phyloP scores from a whole-genome alignment of 2,888 invertebrate species.

The Mongoloraphidia duomilia region DNA sequence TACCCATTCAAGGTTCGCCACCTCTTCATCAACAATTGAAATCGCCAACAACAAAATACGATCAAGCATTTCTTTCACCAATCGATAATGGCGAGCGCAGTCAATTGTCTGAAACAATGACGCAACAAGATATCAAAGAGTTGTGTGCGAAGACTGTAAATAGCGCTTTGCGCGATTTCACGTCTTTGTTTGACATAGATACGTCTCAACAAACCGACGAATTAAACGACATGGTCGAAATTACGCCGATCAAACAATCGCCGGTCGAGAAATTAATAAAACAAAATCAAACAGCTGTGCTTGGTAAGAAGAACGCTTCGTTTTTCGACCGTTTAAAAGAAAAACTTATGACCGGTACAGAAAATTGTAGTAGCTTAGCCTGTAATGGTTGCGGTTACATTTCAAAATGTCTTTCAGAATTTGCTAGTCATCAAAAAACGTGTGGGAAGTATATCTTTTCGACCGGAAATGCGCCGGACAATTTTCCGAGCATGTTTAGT shows the following conservation, averaged over 20 bases:
- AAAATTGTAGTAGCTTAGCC: constrained; percentile 46
- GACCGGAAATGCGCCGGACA: constrained; percentile 24
- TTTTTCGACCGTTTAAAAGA: constrained; percentile 74
- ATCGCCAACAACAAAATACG: constrained; percentile 1
- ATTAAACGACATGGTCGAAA: constrained; percentile 14
- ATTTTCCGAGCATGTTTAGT: constrained; percentile 35
- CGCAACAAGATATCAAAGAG: constrained; percentile 32
- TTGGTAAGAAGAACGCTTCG: constrained; percentile 55
- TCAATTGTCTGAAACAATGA: constrained; percentile 17
- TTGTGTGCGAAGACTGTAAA: constrained; percentile 29
- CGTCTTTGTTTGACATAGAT: constrained; percentile 28
- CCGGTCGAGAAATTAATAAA: constrained; percentile 12
- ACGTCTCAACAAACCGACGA: constrained; percentile 8
- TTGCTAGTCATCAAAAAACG: constrained; percentile 60
- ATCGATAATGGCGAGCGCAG: not conserved
- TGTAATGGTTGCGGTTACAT: constrained; percentile 60
- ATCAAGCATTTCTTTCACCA: constrained; percentile 4
- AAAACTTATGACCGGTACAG: constrained; percentile 46
- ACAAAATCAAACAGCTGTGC: constrained; percentile 12
- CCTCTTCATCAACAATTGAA: constrained; percentile 21
- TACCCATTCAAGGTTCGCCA: constrained; percentile 41
- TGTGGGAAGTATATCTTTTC: constrained; percentile 34
- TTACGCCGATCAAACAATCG: constrained; percentile 25
- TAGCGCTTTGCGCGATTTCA: constrained; percentile 40
- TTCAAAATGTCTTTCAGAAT: constrained; percentile 69